These are phyloP conservation scores for Thymelicus lineola DNA, from an alignment of 2,888 invertebrate species.

Conservation along the genomic window DNA sequence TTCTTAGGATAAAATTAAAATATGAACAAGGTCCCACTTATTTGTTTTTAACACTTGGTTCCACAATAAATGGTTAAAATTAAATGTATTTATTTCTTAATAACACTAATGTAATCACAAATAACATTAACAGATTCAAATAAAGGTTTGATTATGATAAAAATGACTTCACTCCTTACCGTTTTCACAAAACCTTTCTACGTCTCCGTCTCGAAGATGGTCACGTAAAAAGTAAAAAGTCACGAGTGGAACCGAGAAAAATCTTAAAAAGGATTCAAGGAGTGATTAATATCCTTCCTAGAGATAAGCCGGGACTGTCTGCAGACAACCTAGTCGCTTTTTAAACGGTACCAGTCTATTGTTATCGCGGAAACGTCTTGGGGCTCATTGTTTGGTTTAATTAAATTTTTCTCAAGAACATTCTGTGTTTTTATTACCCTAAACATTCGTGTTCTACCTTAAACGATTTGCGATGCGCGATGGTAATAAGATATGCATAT, in stretches of 20 bases:
- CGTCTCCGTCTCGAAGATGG: neutral
- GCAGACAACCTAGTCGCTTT: conserved; percentile 30
- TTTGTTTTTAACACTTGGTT: too few relatives aligned
- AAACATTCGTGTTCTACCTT: conserved; percentile 2
- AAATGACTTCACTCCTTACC: neutral
- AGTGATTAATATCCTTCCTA: conserved; percentile 37
- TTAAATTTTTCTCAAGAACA: conserved; percentile 35
- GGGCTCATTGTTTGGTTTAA: conserved; percentile 32
- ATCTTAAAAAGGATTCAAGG: conserved; percentile 16
- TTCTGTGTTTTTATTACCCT: conserved; percentile 32
- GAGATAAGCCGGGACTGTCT: conserved; percentile 32
- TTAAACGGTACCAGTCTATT: conserved; percentile 21
- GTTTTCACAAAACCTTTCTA: neutral
- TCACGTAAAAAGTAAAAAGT: neutral
- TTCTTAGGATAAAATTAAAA: too few relatives aligned
- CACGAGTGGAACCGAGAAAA: conserved; percentile 1
- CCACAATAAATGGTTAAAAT: too few relatives aligned
- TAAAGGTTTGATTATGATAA: neutral
- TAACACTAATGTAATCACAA: too few relatives aligned
- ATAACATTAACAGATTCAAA: too few relatives aligned
- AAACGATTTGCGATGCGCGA: neutral
- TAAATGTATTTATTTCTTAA: too few relatives aligned
- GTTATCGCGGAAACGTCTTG: conserved; percentile 28
- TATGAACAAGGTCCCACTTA: too few relatives aligned
- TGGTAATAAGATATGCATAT: too few relatives aligned